Evolutionary conservation across 2,797 vertebrate genomes (phyloP).

Genomic region (Allobates femoralis): DNA sequence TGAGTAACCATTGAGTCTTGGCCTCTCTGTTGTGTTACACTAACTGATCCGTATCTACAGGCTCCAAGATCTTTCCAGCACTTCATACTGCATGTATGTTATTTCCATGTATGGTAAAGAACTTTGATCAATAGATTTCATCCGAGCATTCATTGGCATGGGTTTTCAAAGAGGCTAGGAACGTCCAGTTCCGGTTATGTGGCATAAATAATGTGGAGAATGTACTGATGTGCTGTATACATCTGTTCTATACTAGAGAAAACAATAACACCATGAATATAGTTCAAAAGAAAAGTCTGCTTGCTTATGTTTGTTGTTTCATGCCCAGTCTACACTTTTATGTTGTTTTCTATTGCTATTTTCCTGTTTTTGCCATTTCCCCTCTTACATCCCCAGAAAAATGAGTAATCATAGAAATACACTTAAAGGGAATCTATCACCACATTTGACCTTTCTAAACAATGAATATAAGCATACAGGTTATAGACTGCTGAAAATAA

Average conservation of each 20-base stretch:
- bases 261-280: neutral
- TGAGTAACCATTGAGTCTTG: too few species aligned
- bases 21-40: neutral
- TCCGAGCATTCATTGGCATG: neutral
- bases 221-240: neutral
- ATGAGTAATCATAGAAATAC: neutral
- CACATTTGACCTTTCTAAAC: too few species aligned
- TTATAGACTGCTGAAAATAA: too few species aligned
- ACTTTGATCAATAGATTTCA: neutral
- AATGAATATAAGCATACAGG: too few species aligned
- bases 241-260: conserved; percentile 1
- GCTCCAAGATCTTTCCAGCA: neutral
- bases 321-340: neutral
- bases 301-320: neutral
- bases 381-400: conserved; percentile 9
- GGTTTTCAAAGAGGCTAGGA: neutral
- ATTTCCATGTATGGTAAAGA: neutral
- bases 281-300: neutral
- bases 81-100: neutral
- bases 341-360: neutral
- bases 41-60: neutral
- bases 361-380: conserved; percentile 17
- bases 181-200: neutral
- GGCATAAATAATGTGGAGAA: neutral
- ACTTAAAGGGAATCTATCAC: neutral